Evolutionary conservation across 2,888 invertebrate species (phyloP).

Genomic region (Anagyrus pseudococci): DNA sequence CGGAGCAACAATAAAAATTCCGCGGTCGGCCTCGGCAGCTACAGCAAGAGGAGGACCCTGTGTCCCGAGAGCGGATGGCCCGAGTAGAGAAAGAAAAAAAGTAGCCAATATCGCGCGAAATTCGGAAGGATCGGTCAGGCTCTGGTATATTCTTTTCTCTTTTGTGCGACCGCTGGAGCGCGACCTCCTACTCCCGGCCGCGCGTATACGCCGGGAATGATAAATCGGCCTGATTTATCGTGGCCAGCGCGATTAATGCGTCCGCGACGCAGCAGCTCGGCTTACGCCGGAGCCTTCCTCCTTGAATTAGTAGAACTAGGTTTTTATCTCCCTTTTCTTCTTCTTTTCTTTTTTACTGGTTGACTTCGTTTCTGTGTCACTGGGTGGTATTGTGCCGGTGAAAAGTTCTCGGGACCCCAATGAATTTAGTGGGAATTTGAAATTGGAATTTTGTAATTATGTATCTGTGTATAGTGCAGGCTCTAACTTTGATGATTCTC

Average conservation of each 20-base stretch:
- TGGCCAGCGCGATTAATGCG: slow-evolving; percentile 6
- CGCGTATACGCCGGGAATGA: slow-evolving; percentile 5
- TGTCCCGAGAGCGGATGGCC: neutral
- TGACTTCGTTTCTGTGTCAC: too few species aligned
- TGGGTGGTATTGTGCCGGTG: too few species aligned
- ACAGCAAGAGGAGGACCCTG: neutral
- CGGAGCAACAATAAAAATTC: slow-evolving; percentile 26
- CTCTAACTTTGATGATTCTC: too few species aligned
- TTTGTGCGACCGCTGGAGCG: too few species aligned
- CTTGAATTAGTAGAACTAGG: too few species aligned
- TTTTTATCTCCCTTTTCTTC: too few species aligned
- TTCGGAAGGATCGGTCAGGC: slow-evolving; percentile 5
- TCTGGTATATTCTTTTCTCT: neutral
- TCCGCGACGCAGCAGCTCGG: slow-evolving; percentile 9
- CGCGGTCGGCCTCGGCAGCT: neutral
- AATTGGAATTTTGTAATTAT: too few species aligned
- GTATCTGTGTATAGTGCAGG: too few species aligned
- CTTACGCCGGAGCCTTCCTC: too few species aligned
- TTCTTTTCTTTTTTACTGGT: too few species aligned
- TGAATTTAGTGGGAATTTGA: too few species aligned
- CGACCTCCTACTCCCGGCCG: neutral
- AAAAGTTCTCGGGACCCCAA: too few species aligned
- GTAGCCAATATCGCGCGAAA: slow-evolving; percentile 18
- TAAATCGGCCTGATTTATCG: slow-evolving; percentile 29
- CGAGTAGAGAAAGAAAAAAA: neutral